Base-by-base conservation (phyloP, 2,888 invertebrate species). In the Philopedon plagiatum region DNA sequence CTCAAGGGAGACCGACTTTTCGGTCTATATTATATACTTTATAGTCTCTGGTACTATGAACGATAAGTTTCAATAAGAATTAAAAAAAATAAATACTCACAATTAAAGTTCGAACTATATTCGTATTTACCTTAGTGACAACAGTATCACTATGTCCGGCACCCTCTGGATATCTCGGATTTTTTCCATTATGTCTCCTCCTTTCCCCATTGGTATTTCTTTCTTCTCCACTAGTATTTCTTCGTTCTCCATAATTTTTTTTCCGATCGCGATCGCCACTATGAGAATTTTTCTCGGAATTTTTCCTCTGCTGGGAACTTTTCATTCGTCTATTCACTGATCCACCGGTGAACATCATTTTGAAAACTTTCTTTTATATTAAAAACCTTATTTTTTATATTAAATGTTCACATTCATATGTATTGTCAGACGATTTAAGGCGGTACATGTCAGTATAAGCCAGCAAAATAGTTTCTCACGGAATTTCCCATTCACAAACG, bases 311-410 rank as follows among this genome's bases (percentile, higher is more conserved):
- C n/a, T n/a, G 34, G 8, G 84, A 83, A 54, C 83, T 84, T 76
- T 85, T 87, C 76, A 86, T 83, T 79, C 88, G 89, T 82, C 89
- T 90, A 78, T 90, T 88, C 83, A 89, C 89, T 74, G 90, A 89
- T 81, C 90, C 89, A 79, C 91, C 91, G 79, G 91, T 91, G 85
- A 91, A 91, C 91, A 91, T 91, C 91, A 91, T 91, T 80, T 87
- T 89, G 44, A 51, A 61, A 11, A 18, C n/a, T 9, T 39, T 21
- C 23, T n/a, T 44, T 44, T 39, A 18, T 4, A n/a, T n/a, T n/a
- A n/a, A 44, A 46, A 2, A 11, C 13, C 8, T 29, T 29, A 9
- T 29, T 21, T 61, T 32, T n/a, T 15, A 23, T 0, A 29, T 44
- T n/a, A 26, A 11, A n/a, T n/a, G 2, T 15, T 54, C 29, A 54